Evolutionary conservation across 1,140 invertebrate genomes (phyloP), one percentile per base, ranked within the genome.

Genomic region (Dinoponera quadriceps): DNA sequence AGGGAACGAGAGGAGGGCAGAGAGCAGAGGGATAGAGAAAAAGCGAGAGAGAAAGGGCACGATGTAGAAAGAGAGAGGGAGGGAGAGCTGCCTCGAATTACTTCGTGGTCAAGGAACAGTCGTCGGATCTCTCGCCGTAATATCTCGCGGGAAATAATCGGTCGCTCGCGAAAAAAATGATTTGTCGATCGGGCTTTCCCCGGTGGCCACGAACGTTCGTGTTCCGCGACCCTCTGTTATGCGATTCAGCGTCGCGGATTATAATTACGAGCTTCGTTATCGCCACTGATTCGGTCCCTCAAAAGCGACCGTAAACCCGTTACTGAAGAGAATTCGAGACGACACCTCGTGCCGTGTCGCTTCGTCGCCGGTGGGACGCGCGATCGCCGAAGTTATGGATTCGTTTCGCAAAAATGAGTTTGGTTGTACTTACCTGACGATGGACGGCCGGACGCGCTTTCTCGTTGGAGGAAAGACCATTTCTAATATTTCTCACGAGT

Each of bases 51-150:
- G 25, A 68, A 49, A 60, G 11, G 11, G 18, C 20, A 20, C 38
- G 20, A 25, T 27, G 22, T n/a, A 29, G 18, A 44, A 4, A n/a
- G 57, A 51, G 18, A 72, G 69, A 65, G 9, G 57, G 68, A 48
- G 13, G 25, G 49, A 27, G 27, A 29, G 65, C 62, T 88, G 63
- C 73, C 59, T 88, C 68, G 85, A 82, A 85, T 88, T 88, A 88
- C 85, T 80, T 85, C 54, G 65, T 60, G 59, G 66, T 38, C 51
- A 60, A 29, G 54, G 22, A 54, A 55, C 62, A 77, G 33, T 59
- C 57, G 75, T 59, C 71, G 57, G 82, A 75, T 87, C 54, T 87
- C 54, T 77, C 65, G 71, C 48, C 69, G 69, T 51, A 69, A 74
- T 85, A 71, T 82, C 71, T 73, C 20, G 65, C 48, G 73, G 14